Evolutionary conservation across 2,888 invertebrate genomes (phyloP).

Genomic region (Antheraea assamensis): DNA sequence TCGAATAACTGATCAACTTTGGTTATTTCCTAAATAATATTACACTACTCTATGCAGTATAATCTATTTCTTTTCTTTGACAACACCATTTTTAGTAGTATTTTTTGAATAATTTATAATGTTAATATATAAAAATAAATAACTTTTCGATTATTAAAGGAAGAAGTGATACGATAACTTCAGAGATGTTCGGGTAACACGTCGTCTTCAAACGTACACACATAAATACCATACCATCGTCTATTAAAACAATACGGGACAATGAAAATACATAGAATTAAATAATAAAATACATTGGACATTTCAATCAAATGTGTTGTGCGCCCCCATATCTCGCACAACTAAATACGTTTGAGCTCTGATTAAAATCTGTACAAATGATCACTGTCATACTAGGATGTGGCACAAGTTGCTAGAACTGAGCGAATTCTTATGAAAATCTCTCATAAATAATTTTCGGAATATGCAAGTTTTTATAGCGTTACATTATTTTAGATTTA

Average conservation of each 20-base stretch:
- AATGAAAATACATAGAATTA: not conserved
- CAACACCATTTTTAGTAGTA: not conserved
- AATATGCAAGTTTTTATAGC: no score
- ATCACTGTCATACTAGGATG: slow-evolving; percentile 1
- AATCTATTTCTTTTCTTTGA: no score
- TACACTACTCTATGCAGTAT: no score
- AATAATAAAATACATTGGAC: slow-evolving; percentile 1
- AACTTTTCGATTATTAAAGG: not conserved
- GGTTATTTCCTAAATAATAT: no score
- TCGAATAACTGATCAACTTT: no score
- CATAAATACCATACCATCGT: not conserved
- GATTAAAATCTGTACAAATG: slow-evolving; percentile 22
- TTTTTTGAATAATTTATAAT: not conserved
- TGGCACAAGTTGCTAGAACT: not conserved
- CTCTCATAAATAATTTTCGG: no score
- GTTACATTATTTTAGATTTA: no score
- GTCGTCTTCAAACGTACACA: not conserved
- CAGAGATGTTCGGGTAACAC: not conserved
- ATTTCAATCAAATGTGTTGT: slow-evolving; percentile 11
- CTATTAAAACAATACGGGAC: not conserved
- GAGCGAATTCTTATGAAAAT: not conserved
- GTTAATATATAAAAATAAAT: not conserved
- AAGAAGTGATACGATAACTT: not conserved
- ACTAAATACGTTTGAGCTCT: slow-evolving; percentile 17
- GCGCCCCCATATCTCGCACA: slow-evolving; percentile 15